Evolutionary conservation across 30 jellyfish, hydroid and myxozoan species (phyloP).

Genomic region (Cassiopea xamachana): DNA sequence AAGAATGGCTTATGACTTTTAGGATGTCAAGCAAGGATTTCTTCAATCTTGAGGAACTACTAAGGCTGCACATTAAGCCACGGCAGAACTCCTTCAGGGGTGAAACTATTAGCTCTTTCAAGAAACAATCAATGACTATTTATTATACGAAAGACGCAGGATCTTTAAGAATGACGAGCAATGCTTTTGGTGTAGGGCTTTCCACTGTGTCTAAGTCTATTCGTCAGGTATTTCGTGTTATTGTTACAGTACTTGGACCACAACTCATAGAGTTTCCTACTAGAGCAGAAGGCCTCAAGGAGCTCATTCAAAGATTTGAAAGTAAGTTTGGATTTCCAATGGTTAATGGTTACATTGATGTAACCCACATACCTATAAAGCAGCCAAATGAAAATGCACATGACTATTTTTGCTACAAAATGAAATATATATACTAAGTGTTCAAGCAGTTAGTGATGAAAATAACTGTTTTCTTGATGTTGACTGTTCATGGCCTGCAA

Average conservation of each 20-base stretch:
- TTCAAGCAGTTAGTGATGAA: no score
- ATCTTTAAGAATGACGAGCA: constrained; percentile 25
- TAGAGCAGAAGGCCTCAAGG: no score
- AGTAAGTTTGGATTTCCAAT: constrained; percentile 76
- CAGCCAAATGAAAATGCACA: no score
- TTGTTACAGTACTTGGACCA: constrained; percentile 19
- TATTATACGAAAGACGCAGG: neutral
- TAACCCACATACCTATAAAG: constrained; percentile 74
- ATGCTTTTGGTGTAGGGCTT: neutral
- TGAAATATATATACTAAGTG: constrained; percentile 64
- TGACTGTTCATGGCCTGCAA: no score
- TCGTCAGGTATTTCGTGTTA: constrained; percentile 30
- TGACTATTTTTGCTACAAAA: constrained; percentile 55
- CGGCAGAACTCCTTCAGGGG: no score
- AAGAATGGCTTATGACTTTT: neutral
- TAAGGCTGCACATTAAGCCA: constrained; percentile 27
- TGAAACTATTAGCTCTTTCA: no score
- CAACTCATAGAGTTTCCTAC: constrained; percentile 15
- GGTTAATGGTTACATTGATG: constrained; percentile 82
- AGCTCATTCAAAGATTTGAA: constrained; percentile 10
- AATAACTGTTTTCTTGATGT: no score
- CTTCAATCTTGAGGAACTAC: constrained; percentile 8
- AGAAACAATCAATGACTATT: neutral
- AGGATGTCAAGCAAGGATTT: constrained; percentile 33
- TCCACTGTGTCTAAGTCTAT: neutral